These are phyloP conservation scores for Idris sp. DNA, from an alignment of 1,140 invertebrate genomes.

Conservation along the genomic window DNA sequence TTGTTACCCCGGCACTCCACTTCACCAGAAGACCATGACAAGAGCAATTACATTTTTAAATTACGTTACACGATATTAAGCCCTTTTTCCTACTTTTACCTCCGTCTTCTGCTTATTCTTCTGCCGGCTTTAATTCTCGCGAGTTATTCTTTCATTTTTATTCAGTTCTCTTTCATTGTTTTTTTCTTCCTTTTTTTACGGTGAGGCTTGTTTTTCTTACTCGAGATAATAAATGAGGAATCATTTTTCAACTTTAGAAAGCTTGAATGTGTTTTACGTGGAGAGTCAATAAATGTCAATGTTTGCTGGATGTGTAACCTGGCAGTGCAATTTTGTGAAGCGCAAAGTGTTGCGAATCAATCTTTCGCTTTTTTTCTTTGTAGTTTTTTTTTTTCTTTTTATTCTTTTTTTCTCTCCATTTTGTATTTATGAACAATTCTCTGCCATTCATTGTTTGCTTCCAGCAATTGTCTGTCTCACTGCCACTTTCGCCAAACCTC, in stretches of 20 bases:
- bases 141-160: slow-evolving; percentile 52
- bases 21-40: slow-evolving; percentile 70
- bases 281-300: slow-evolving; percentile 38
- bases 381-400: no score
- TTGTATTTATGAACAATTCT: no score
- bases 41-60: slow-evolving; percentile 79
- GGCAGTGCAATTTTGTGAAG: no score
- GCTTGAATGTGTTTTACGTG: background rate
- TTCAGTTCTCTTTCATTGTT: slow-evolving; percentile 9
- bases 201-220: slow-evolving; percentile 17
- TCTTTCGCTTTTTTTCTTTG: no score
- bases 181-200: background rate
- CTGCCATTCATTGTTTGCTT: slow-evolving; percentile 5
- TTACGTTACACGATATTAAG: slow-evolving; percentile 78
- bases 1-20: slow-evolving; percentile 64
- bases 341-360: slow-evolving; percentile 9
- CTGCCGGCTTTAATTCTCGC: slow-evolving; percentile 8
- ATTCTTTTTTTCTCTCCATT: no score
- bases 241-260: slow-evolving; percentile 31
- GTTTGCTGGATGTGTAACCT: no score
- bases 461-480: background rate
- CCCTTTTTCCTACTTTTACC: slow-evolving; percentile 72
- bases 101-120: slow-evolving; percentile 31
- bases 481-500: slow-evolving; percentile 23
- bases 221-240: slow-evolving; percentile 42